Conservation (phyloP, 2,888 invertebrate genomes). For the Anodontia alba region DNA sequence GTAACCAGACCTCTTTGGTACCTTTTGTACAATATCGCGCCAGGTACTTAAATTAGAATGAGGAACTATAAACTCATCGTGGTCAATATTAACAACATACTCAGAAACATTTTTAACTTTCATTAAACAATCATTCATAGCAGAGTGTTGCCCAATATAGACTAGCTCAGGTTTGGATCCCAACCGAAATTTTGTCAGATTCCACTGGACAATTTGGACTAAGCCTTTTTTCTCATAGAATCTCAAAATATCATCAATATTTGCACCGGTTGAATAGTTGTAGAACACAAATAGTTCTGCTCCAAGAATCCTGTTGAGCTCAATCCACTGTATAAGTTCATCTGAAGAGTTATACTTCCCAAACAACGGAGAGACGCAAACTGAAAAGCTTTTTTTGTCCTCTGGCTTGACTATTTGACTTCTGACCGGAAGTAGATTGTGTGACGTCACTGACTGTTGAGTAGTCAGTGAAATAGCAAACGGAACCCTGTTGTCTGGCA, state of each 20-base stretch:
- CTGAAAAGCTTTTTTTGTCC: slow-evolving; percentile 56
- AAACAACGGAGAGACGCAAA: slow-evolving; percentile 72
- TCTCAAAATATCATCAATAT: slow-evolving; percentile 68
- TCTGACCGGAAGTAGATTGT: slow-evolving; percentile 39
- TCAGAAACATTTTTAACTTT: slow-evolving; percentile 66
- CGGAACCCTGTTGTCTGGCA: slow-evolving; percentile 25
- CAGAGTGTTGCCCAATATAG: slow-evolving; percentile 80
- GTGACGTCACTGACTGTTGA: slow-evolving; percentile 30
- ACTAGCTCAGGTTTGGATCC: slow-evolving; percentile 65
- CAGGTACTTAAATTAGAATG: background rate
- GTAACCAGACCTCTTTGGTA: background rate
- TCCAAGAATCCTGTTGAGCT: slow-evolving; percentile 79
- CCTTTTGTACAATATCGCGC: slow-evolving; percentile 19
- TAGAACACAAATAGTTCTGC: slow-evolving; percentile 79
- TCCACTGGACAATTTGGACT: slow-evolving; percentile 76
- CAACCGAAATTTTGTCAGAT: slow-evolving; percentile 63
- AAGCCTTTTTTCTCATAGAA: slow-evolving; percentile 66
- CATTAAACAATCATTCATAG: slow-evolving; percentile 82
- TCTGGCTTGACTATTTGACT: background rate
- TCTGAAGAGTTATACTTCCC: slow-evolving; percentile 67
- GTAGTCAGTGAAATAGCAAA: slow-evolving; percentile 50
- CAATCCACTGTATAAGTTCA: slow-evolving; percentile 81
- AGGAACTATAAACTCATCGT: slow-evolving; percentile 82
- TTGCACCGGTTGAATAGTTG: slow-evolving; percentile 69
- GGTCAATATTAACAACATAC: slow-evolving; percentile 77